Evolutionary conservation across 2,113 vertebrate genomes (phyloP).

Genomic region (Ptychochromis oligacanthus): DNA sequence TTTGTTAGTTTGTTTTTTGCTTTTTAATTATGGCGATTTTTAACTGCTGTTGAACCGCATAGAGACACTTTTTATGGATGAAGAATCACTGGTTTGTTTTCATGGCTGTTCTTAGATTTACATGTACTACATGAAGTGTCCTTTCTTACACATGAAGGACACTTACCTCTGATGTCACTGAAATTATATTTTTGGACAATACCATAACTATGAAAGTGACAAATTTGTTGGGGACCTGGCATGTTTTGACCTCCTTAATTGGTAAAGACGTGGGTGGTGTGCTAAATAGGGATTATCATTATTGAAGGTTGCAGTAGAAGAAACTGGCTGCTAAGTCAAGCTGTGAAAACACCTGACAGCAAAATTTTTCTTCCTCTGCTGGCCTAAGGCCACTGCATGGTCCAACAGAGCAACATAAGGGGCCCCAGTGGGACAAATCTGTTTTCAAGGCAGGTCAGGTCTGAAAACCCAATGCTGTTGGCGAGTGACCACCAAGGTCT

Average conservation of each 20-base stretch:
- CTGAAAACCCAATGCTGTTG: neutral
- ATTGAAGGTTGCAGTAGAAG: neutral
- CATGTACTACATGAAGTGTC: neutral
- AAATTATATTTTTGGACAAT: neutral
- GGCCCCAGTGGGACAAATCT: neutral
- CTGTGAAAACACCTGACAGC: conserved; percentile 12
- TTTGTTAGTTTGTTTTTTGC: neutral
- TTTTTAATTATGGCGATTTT: conserved; percentile 2
- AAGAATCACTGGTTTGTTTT: neutral
- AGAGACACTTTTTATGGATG: neutral
- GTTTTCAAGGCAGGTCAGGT: conserved; percentile 24
- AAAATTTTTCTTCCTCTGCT: neutral
- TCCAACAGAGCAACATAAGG: conserved; percentile 11
- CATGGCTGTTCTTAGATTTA: neutral
- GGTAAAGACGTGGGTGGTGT: neutral
- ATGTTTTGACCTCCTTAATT: neutral
- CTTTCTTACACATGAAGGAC: neutral
- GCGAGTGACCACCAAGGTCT: neutral
- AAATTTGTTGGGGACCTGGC: neutral
- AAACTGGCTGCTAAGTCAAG: neutral
- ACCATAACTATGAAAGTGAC: neutral
- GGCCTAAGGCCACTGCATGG: conserved; percentile 7
- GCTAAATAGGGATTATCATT: neutral
- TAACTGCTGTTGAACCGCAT: neutral
- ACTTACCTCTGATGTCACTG: neutral